Percentiles rank a stretch among this genome's conserved stretches.
These are phyloP conservation scores for Pollenia angustigena DNA, from an alignment of 2,888 invertebrate genomes.

Conservation along the genomic window DNA sequence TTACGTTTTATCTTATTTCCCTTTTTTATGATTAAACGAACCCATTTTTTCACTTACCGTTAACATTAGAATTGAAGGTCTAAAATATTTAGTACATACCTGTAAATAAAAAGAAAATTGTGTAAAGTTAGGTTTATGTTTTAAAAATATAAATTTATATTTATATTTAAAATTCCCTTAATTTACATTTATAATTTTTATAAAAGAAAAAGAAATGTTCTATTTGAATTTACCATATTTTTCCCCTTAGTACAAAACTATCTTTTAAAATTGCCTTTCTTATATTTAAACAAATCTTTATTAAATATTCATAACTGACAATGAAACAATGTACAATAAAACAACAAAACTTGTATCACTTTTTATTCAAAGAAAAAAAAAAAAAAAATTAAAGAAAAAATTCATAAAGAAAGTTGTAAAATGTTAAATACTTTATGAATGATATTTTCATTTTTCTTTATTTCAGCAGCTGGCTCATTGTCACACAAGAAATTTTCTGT, in stretches of 20 bases:
- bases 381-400: conserved; percentile 43
- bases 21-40: too few species aligned
- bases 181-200: neutral
- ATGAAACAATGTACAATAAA: conserved; percentile 45
- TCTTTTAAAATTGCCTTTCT: neutral
- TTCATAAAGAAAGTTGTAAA: conserved; percentile 62
- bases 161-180: neutral
- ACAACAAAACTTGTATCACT: conserved; percentile 7
- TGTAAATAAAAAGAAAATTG: conserved; percentile 9
- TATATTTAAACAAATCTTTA: conserved; percentile 22
- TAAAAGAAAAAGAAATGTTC: neutral
- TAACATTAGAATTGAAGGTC: too few species aligned
- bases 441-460: neutral
- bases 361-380: neutral
- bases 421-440: conserved; percentile 41
- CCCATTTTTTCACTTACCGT: too few species aligned
- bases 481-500: conserved; percentile 29
- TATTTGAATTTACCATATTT: neutral
- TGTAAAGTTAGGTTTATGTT: neutral
- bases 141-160: neutral
- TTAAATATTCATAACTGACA: conserved; percentile 54
- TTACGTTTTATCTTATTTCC: too few species aligned
- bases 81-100: neutral
- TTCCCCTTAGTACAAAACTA: neutral
- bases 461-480: conserved; percentile 47